Evolutionary conservation across 2,797 vertebrate genomes (phyloP).

Genomic region (Cossypha heuglini): DNA sequence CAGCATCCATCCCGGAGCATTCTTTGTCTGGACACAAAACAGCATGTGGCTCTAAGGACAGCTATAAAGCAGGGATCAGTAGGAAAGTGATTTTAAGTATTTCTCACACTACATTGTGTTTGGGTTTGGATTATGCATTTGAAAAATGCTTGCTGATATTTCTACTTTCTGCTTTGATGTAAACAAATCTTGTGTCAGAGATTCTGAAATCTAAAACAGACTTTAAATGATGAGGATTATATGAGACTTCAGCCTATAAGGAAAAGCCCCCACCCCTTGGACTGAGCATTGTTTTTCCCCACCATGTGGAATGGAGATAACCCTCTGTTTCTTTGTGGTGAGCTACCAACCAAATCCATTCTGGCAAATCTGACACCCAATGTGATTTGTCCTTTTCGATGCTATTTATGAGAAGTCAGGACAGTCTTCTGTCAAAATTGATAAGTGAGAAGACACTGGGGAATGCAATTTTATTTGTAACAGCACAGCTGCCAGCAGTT

Average conservation of each 20-base stretch:
- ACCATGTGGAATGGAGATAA: slow-evolving; percentile 57
- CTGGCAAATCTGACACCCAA: slow-evolving; percentile 60
- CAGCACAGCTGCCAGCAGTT: slow-evolving; percentile 52
- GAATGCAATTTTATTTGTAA: slow-evolving; percentile 69
- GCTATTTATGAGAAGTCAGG: slow-evolving; percentile 63
- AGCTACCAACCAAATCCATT: slow-evolving; percentile 66
- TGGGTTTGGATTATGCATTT: neutral
- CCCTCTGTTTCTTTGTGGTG: slow-evolving; percentile 47
- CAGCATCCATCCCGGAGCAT: neutral
- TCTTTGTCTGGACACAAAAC: slow-evolving; percentile 10
- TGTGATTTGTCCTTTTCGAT: slow-evolving; percentile 63
- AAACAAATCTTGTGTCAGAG: slow-evolving; percentile 1
- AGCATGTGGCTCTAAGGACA: neutral
- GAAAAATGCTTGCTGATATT: slow-evolving; percentile 12
- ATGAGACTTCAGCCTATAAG: neutral
- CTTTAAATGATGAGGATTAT: neutral
- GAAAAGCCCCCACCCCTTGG: neutral
- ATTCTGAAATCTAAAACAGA: neutral
- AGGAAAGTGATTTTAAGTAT: neutral
- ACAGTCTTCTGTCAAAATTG: slow-evolving; percentile 74
- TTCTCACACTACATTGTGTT: neutral
- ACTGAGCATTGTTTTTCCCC: slow-evolving; percentile 31
- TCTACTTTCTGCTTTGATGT: slow-evolving; percentile 41
- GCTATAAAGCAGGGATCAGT: neutral
- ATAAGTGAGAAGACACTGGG: slow-evolving; percentile 66